These are phyloP conservation scores for Neoarius graeffei DNA, from an alignment of 2,113 vertebrate species.

Conservation along the genomic window DNA sequence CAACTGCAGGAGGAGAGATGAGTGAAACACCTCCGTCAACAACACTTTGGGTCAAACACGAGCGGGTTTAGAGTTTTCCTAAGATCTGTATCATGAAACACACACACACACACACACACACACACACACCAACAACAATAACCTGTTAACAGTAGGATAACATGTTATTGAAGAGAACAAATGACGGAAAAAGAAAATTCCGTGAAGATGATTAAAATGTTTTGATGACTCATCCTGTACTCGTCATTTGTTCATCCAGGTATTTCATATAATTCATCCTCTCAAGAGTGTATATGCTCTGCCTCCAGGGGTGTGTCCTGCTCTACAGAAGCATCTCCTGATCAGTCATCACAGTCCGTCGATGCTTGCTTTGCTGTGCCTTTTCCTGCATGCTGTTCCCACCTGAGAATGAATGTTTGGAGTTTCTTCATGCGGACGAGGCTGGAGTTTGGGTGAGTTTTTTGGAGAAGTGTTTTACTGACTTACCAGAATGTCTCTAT, in stretches of 20 bases:
- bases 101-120: not conserved
- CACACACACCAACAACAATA: not conserved
- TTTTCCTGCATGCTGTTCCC: not conserved
- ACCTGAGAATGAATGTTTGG: not conserved
- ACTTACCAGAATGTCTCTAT: not conserved
- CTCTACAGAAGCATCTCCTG: not conserved
- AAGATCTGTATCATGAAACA: not conserved
- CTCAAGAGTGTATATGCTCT: too few species aligned
- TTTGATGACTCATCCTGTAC: not conserved
- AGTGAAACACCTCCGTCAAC: slow-evolving; percentile 8
- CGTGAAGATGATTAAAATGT: not conserved
- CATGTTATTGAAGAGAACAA: not conserved
- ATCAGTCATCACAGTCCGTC: not conserved
- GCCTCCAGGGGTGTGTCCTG: not conserved
- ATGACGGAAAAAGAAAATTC: not conserved
- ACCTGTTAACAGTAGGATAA: not conserved
- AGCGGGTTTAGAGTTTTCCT: not conserved
- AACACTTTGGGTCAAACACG: not conserved
- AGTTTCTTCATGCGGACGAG: not conserved
- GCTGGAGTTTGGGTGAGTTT: not conserved
- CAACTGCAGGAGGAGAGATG: not conserved
- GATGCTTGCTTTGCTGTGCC: not conserved
- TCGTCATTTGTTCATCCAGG: not conserved
- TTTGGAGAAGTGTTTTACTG: not conserved
- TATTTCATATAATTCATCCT: not conserved